Conservation (phyloP, 2,888 invertebrate genomes). For the Helicoverpa assulta region DNA sequence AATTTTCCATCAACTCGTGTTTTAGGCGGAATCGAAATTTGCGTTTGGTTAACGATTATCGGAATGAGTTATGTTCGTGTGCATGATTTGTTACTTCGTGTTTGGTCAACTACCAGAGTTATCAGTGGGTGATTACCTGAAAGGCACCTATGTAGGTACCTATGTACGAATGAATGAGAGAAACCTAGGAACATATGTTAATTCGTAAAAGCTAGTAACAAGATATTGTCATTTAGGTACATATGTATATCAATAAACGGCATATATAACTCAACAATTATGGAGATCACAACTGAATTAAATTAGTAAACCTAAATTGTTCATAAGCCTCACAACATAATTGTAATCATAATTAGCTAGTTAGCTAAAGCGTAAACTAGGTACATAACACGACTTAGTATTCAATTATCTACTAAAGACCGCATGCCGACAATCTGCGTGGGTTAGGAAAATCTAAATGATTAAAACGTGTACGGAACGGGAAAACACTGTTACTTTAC, state of each 20-base stretch:
- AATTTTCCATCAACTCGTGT: constrained; percentile 57
- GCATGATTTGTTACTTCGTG: too few relatives aligned
- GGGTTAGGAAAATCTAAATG: constrained; percentile 1
- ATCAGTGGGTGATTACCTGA: not conserved
- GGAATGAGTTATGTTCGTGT: not conserved
- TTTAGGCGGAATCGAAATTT: constrained; percentile 35
- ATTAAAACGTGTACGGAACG: constrained; percentile 5
- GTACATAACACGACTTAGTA: constrained; percentile 7
- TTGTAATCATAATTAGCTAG: constrained; percentile 25
- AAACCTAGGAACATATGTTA: too few relatives aligned
- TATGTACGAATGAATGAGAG: too few relatives aligned
- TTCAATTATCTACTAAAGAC: constrained; percentile 2
- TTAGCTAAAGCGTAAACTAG: constrained; percentile 12
- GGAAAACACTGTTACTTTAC: constrained; percentile 15
- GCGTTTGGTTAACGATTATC: constrained; percentile 4
- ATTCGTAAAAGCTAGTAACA: too few relatives aligned
- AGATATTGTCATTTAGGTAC: too few relatives aligned
- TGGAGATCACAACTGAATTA: constrained; percentile 1
- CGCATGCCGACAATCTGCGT: not conserved
- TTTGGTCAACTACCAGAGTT: too few relatives aligned
- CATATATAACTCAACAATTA: not conserved
- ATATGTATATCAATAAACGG: too few relatives aligned
- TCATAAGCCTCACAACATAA: constrained; percentile 13
- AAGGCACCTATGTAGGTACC: not conserved
- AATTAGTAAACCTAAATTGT: constrained; percentile 7